A percentile compares a stretch with the other conserved stretches of the same genome.
These are phyloP conservation scores for Falco peregrinus DNA, from an alignment of 2,797 vertebrate genomes.

Conservation along the genomic window DNA sequence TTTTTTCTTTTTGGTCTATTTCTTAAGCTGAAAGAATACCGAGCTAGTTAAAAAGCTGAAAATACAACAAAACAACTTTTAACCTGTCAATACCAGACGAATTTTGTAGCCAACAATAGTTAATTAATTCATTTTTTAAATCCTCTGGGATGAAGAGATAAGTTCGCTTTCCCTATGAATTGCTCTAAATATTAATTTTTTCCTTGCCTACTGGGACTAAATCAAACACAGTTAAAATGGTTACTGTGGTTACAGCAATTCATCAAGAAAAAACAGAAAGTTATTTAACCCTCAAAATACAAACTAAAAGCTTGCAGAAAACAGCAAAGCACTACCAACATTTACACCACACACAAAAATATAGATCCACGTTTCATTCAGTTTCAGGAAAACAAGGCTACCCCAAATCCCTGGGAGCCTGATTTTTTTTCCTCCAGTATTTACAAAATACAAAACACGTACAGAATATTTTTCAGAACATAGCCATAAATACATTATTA, in stretches of 20 bases:
- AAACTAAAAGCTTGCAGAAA: neutral
- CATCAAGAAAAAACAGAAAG: constrained; percentile 5
- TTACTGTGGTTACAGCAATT: constrained; percentile 73
- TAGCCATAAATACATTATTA: neutral
- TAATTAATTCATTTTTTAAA: constrained; percentile 57
- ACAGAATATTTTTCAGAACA: rapidly evolving
- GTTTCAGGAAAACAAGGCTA: neutral
- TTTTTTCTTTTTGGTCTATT: neutral
- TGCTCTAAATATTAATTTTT: constrained; percentile 65
- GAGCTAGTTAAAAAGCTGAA: neutral
- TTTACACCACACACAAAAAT: neutral
- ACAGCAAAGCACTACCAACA: neutral
- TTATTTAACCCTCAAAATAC: constrained; percentile 59
- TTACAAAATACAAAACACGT: neutral
- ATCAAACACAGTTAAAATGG: constrained; percentile 68
- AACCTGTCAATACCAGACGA: constrained; percentile 1
- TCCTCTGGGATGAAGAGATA: constrained; percentile 27
- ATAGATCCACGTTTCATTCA: neutral
- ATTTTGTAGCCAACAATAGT: constrained; percentile 30
- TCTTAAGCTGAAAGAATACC: neutral
- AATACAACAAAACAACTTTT: constrained; percentile 28
- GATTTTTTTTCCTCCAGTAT: neutral
- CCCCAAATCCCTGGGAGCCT: neutral
- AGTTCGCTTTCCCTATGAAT: constrained; percentile 37
- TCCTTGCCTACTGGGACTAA: constrained; percentile 53